A percentile compares a stretch with the other conserved stretches of the same genome.
phyloP scores from a whole-genome alignment of 2,113 vertebrate species.

The Panthera tigris region DNA sequence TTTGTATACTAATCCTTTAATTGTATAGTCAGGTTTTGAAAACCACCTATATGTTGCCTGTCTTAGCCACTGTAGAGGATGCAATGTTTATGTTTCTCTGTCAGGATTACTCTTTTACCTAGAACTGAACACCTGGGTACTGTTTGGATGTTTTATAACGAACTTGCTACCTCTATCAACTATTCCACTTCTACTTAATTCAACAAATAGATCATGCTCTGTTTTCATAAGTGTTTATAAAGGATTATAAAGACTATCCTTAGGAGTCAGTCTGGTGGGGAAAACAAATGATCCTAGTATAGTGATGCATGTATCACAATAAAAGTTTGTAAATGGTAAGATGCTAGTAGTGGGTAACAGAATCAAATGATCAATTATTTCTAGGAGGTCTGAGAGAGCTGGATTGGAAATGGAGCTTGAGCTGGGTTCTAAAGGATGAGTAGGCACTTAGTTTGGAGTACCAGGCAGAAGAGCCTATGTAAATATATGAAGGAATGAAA shows the following conservation, averaged over 20 bases:
- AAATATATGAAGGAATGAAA: neutral
- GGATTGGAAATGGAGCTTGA: neutral
- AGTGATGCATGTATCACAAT: neutral
- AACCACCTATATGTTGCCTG: neutral
- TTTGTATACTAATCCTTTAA: neutral
- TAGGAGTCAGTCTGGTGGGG: neutral
- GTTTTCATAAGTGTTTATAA: neutral
- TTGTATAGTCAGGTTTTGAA: neutral
- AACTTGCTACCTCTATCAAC: neutral
- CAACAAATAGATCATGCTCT: neutral
- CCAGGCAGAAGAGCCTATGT: neutral
- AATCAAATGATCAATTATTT: neutral
- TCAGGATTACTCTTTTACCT: neutral
- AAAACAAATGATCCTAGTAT: neutral
- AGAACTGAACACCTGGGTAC: neutral
- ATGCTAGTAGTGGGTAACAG: neutral
- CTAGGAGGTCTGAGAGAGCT: neutral
- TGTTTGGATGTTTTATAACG: neutral
- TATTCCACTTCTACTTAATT: slow-evolving; percentile 1
- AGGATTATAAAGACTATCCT: neutral
- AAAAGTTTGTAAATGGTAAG: neutral
- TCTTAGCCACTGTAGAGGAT: neutral
- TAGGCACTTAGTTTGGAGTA: neutral
- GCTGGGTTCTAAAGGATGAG: neutral
- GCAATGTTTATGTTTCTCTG: neutral